A percentile compares a stretch with the other conserved stretches of the same genome.
These are phyloP conservation scores for Troides helena DNA, from an alignment of 2,888 invertebrate species.

Conservation along the genomic window DNA sequence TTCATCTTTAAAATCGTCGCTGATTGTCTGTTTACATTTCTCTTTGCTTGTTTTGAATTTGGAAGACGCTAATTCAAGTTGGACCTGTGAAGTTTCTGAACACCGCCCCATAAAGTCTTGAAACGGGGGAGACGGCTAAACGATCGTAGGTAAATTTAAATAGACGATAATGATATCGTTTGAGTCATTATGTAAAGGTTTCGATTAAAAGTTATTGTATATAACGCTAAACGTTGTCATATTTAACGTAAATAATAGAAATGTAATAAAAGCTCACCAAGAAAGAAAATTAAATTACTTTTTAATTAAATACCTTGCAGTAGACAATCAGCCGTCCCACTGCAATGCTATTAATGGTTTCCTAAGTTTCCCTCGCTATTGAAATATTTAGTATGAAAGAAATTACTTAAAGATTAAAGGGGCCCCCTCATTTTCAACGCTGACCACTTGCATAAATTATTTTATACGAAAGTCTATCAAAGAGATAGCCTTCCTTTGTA, in stretches of 20 bases:
- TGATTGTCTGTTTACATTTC: constrained; percentile 78
- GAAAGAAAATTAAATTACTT: neutral
- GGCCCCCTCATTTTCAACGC: constrained; percentile 47
- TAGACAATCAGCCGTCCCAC: neutral
- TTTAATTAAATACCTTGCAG: neutral
- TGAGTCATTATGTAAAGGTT: neutral
- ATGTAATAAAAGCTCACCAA: neutral
- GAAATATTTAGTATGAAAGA: constrained; percentile 37
- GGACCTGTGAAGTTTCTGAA: constrained; percentile 44
- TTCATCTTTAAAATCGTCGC: constrained; percentile 73
- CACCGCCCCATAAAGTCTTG: constrained; percentile 33
- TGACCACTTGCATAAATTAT: constrained; percentile 80
- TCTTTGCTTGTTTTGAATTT: constrained; percentile 71
- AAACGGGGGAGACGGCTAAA: neutral
- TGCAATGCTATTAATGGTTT: constrained; percentile 10
- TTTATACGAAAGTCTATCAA: constrained; percentile 63
- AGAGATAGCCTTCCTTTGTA: constrained; percentile 62
- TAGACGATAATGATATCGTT: neutral
- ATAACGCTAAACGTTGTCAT: neutral
- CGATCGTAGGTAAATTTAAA: neutral
- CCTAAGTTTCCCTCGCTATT: constrained; percentile 6
- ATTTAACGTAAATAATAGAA: neutral
- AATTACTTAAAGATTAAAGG: constrained; percentile 66
- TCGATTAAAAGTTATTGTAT: neutral
- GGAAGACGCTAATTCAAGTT: constrained; percentile 57